These are phyloP conservation scores for Mesopsocus fuscifrons DNA, from an alignment of 2,888 invertebrate species.

Conservation along the genomic window DNA sequence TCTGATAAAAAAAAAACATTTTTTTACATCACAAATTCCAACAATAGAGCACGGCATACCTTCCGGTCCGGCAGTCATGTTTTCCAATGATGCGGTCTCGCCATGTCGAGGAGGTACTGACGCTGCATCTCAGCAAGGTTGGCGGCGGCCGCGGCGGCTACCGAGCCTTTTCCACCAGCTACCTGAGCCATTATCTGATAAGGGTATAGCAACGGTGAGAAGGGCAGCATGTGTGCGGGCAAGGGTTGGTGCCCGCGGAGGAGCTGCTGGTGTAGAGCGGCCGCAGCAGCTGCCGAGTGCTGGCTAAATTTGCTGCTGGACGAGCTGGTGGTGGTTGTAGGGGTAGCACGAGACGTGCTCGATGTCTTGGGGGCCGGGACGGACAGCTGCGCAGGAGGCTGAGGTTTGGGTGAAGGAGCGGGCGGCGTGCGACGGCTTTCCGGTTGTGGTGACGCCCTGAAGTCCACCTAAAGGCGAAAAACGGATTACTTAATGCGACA, in stretches of 20 bases:
- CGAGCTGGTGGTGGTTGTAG: conserved; percentile 19
- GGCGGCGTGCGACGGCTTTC: conserved; percentile 7
- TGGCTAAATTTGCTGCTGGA: conserved; percentile 19
- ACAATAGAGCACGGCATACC: no score
- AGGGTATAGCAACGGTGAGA: conserved; percentile 70
- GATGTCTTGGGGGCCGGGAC: conserved; percentile 18
- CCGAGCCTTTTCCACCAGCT: conserved; percentile 25
- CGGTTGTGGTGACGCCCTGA: conserved; percentile 12
- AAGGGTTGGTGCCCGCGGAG: conserved; percentile 50
- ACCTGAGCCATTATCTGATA: conserved; percentile 46
- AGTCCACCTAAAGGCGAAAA: not conserved
- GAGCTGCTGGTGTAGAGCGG: conserved; percentile 67
- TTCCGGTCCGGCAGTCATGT: conserved; percentile 9
- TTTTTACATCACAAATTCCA: no score
- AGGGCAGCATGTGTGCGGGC: conserved; percentile 77
- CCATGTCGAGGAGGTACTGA: conserved; percentile 90
- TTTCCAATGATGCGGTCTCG: conserved; percentile 13
- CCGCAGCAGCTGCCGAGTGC: conserved; percentile 40
- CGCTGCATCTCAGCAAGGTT: conserved; percentile 65
- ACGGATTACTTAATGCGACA: no score
- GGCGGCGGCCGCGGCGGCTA: conserved; percentile 27
- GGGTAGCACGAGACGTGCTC: conserved; percentile 17
- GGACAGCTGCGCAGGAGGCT: conserved; percentile 22
- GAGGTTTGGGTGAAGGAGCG: conserved; percentile 29
- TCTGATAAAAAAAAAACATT: no score